Conservation (phyloP, 2,113 vertebrate genomes). For the Columbina picui region DNA sequence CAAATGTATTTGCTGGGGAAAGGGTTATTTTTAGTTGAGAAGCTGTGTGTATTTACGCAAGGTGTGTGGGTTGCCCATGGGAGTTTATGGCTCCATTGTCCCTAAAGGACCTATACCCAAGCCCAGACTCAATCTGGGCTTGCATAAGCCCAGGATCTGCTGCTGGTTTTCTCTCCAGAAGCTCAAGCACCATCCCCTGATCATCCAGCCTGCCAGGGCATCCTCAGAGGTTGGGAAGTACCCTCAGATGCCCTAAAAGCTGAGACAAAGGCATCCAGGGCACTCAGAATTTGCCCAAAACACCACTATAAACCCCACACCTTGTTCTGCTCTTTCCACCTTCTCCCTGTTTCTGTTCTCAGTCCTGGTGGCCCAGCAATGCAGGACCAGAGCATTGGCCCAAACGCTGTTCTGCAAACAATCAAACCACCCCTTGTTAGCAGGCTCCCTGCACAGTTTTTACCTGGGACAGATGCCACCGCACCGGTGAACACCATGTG, state of each 20-base stretch:
- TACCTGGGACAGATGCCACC: not conserved
- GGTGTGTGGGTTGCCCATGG: not conserved
- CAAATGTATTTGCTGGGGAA: not conserved
- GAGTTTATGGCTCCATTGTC: constrained; percentile 4
- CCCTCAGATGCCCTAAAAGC: not conserved
- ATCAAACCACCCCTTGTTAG: not conserved
- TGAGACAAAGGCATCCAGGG: not conserved
- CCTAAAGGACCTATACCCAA: constrained; percentile 15
- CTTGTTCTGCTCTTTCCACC: not conserved
- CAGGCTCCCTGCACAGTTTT: not conserved
- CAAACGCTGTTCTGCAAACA: not conserved
- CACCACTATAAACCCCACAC: accelerated
- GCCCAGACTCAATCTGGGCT: not conserved
- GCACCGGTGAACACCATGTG: not conserved
- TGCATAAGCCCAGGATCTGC: not conserved
- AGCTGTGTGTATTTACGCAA: not conserved
- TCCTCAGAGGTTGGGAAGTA: not conserved
- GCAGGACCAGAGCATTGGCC: not conserved
- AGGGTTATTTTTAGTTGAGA: constrained; percentile 36
- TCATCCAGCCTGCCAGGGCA: not conserved
- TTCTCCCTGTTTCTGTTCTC: not conserved
- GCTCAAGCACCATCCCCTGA: not conserved
- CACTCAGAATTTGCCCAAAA: not conserved
- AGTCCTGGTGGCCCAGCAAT: accelerated
- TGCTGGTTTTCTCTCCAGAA: not conserved